These are phyloP conservation scores for Hyalella azteca DNA, from an alignment of 2,888 invertebrate genomes.

Conservation along the genomic window DNA sequence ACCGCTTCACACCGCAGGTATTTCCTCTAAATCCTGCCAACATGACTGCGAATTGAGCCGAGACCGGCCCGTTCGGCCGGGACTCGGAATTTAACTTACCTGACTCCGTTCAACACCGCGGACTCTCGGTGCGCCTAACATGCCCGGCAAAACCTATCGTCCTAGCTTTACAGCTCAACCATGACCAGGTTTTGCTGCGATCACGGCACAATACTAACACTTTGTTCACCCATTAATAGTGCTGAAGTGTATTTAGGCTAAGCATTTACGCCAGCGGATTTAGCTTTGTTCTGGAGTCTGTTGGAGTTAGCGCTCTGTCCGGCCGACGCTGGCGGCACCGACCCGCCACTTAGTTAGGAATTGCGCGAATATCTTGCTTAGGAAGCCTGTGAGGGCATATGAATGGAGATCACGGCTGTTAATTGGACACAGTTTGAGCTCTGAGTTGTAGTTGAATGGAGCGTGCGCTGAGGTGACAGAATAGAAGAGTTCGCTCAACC, in stretches of 20 bases:
- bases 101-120: neutral
- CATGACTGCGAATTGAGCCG: slow-evolving; percentile 17
- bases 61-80: slow-evolving; percentile 3
- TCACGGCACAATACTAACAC: too few relatives aligned
- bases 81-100: slow-evolving; percentile 14
- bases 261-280: too few relatives aligned
- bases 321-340: neutral
- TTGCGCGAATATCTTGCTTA: slow-evolving; percentile 26
- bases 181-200: too few relatives aligned
- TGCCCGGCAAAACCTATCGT: too few relatives aligned
- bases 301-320: slow-evolving; percentile 19
- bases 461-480: too few relatives aligned
- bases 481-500: too few relatives aligned
- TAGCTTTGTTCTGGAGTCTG: too few relatives aligned
- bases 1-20: slow-evolving; percentile 1
- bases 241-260: too few relatives aligned
- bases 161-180: too few relatives aligned
- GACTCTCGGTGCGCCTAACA: neutral
- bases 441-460: neutral
- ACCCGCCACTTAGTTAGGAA: neutral
- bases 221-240: too few relatives aligned
- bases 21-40: slow-evolving; percentile 32
- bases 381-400: slow-evolving; percentile 16
- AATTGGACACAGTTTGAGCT: slow-evolving; percentile 31
- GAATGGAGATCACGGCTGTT: slow-evolving; percentile 32